Evolutionary conservation across 2,113 vertebrate genomes (phyloP).

Genomic region (Mastomys natalensis): DNA sequence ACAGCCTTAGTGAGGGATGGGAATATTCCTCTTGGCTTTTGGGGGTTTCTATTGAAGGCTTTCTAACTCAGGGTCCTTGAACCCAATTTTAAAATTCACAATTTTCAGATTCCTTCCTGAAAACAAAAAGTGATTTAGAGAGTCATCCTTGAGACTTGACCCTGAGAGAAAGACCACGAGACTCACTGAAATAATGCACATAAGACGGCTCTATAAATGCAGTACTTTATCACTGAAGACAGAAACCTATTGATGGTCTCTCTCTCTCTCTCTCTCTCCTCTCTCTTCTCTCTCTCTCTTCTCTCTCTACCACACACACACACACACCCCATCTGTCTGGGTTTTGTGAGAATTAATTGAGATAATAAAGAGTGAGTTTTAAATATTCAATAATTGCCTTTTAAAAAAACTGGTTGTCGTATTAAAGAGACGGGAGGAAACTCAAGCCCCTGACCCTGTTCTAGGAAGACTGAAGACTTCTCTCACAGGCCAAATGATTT

Average conservation of each 20-base stretch:
- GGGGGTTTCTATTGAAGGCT: not conserved
- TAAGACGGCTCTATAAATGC: not conserved
- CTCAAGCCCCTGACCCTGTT: not conserved
- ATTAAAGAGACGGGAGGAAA: not conserved
- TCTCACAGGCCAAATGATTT: not conserved
- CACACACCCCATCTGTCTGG: not conserved
- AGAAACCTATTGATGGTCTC: not conserved
- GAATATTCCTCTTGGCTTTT: not conserved
- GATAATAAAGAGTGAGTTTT: not conserved
- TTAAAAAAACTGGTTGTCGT: not conserved
- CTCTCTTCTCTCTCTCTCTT: too few species aligned
- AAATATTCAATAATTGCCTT: not conserved
- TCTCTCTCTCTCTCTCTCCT: too few species aligned
- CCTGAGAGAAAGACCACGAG: too few species aligned
- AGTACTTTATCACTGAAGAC: not conserved
- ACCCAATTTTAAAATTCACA: not conserved
- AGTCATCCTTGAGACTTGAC: not conserved
- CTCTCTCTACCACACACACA: not conserved
- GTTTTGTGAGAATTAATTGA: conserved; percentile 28
- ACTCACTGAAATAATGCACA: not conserved
- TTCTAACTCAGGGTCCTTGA: not conserved
- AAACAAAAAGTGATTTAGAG: not conserved
- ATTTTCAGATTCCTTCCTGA: not conserved
- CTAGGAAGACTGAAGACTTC: not conserved
- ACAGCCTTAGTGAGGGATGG: not conserved